phyloP scores from a whole-genome alignment of 2,888 invertebrate species.

The Chymomyza caudatula region DNA sequence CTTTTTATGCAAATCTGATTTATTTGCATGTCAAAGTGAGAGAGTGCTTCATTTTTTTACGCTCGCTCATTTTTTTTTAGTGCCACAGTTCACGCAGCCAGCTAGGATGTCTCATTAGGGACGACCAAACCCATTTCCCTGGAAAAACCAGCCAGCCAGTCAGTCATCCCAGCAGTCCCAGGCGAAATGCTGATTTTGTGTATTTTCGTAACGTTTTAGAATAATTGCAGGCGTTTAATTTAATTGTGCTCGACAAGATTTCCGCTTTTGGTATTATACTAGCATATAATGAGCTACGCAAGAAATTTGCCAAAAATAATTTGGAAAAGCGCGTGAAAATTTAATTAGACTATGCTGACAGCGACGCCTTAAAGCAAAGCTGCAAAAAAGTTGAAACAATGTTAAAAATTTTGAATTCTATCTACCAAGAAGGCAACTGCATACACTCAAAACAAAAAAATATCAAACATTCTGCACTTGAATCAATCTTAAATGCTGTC shows the following conservation, averaged over 20 bases:
- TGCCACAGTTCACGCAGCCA: slow-evolving; percentile 42
- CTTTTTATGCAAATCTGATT: slow-evolving; percentile 72
- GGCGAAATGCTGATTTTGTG: slow-evolving; percentile 30
- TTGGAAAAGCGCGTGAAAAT: slow-evolving; percentile 58
- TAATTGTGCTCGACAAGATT: slow-evolving; percentile 66
- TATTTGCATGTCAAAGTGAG: slow-evolving; percentile 70
- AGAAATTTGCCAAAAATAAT: slow-evolving; percentile 36
- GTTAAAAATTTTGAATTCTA: slow-evolving; percentile 34
- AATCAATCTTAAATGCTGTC: no score
- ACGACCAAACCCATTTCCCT: slow-evolving; percentile 3
- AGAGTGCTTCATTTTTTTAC: slow-evolving; percentile 25
- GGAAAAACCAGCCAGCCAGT: background rate
- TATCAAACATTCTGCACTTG: no score
- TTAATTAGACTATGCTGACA: slow-evolving; percentile 58
- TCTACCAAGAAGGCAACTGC: no score
- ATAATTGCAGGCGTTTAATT: slow-evolving; percentile 73
- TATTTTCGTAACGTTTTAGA: slow-evolving; percentile 59
- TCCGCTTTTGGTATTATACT: slow-evolving; percentile 13
- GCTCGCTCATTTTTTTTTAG: slow-evolving; percentile 7
- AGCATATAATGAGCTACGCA: slow-evolving; percentile 6
- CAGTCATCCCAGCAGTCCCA: background rate
- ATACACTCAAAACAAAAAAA: no score
- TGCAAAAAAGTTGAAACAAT: slow-evolving; percentile 6
- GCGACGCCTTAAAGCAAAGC: slow-evolving; percentile 12
- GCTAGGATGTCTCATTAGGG: slow-evolving; percentile 47